Evolutionary conservation across 2,888 invertebrate species (phyloP).

Genomic region (Chironomus tentans): DNA sequence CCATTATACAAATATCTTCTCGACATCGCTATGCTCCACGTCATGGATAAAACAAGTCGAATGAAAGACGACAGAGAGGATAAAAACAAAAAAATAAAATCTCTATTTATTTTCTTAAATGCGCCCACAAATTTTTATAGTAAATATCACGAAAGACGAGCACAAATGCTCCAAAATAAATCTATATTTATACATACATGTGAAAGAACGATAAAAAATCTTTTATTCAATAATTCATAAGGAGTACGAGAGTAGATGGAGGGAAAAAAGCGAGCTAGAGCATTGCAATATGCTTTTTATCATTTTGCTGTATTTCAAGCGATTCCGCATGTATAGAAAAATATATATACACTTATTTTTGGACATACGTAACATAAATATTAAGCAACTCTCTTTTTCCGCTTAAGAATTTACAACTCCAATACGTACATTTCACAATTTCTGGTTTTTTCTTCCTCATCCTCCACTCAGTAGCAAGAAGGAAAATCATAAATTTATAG

Average conservation of each 20-base stretch:
- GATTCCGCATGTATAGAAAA: too few species aligned
- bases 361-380: background rate
- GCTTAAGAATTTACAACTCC: background rate
- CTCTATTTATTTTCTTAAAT: background rate
- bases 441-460: background rate
- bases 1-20: too few species aligned
- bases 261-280: background rate
- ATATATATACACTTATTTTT: background rate
- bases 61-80: too few species aligned
- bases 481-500: background rate
- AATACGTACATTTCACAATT: background rate
- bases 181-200: background rate
- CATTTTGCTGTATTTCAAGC: too few species aligned
- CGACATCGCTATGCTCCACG: too few species aligned
- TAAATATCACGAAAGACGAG: slow-evolving; percentile 4
- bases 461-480: background rate
- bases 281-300: too few species aligned
- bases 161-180: background rate
- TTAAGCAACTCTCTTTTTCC: background rate
- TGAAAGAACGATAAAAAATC: background rate
- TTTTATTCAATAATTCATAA: slow-evolving; percentile 18
- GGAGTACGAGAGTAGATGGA: background rate
- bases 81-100: background rate
- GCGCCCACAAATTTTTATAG: background rate
- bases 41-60: too few species aligned